phyloP scores from a whole-genome alignment of 2,888 invertebrate species.

The Lutraria lutraria region DNA sequence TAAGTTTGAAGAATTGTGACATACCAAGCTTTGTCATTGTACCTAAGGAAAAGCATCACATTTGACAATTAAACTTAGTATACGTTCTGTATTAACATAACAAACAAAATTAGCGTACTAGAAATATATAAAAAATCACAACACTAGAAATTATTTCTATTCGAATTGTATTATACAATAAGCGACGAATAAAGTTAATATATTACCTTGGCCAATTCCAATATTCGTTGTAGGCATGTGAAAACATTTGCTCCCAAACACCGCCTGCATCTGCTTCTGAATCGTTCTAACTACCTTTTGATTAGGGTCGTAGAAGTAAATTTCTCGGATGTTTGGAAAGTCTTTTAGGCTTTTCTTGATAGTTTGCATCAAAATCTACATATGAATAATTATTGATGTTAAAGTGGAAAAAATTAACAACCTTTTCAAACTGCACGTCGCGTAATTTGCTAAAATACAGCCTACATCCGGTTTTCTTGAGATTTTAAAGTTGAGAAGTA shows the following conservation, averaged over 20 bases:
- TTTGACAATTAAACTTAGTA: neutral
- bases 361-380: conserved; percentile 44
- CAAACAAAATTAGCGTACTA: too few relatives aligned
- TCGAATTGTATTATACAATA: too few relatives aligned
- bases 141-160: too few relatives aligned
- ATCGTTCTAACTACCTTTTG: conserved; percentile 45
- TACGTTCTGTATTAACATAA: too few relatives aligned
- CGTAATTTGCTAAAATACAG: too few relatives aligned
- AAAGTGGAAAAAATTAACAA: too few relatives aligned
- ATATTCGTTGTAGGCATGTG: conserved; percentile 54
- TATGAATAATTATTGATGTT: neutral
- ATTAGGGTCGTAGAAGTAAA: conserved; percentile 59
- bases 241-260: conserved; percentile 54
- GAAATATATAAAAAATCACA: too few relatives aligned
- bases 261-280: conserved; percentile 46
- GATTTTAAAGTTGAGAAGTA: too few relatives aligned
- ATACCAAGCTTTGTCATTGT: conserved; percentile 21
- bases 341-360: conserved; percentile 29
- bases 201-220: conserved; percentile 51
- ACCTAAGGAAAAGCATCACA: neutral
- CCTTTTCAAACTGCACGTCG: too few relatives aligned
- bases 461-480: too few relatives aligned
- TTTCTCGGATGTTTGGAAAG: conserved; percentile 40
- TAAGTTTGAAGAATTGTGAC: conserved; percentile 6
- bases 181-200: neutral